Evolutionary conservation across 1,140 invertebrate species (phyloP).

Genomic region (Popillia japonica): DNA sequence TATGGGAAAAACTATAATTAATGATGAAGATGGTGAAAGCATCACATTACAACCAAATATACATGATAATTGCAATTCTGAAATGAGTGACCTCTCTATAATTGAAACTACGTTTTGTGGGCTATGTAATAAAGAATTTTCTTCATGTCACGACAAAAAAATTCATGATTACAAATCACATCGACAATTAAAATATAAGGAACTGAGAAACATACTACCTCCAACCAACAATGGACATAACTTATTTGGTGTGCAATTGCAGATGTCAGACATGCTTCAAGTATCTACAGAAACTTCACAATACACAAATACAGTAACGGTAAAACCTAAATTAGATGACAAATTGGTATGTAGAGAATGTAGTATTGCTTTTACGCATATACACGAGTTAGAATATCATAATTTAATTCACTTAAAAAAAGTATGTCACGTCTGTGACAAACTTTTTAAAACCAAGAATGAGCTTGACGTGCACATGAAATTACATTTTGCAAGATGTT

Average conservation of each 20-base stretch:
- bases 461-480: not conserved
- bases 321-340: not conserved
- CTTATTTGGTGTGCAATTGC: not conserved
- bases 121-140: not conserved
- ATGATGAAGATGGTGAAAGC: not conserved
- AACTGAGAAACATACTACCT: not conserved
- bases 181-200: not conserved
- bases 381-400: no score
- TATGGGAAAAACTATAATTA: not conserved
- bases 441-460: not conserved
- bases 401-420: no score
- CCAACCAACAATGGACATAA: not conserved
- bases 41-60: not conserved
- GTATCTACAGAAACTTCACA: not conserved
- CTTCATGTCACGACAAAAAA: not conserved
- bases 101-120: not conserved
- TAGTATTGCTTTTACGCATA: not conserved
- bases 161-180: not conserved
- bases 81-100: no score
- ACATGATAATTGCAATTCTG: no score
- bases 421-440: not conserved
- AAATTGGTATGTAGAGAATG: not conserved
- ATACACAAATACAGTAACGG: not conserved
- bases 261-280: not conserved
- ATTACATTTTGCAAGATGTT: conserved; percentile 1